A percentile compares a stretch with the other conserved stretches of the same genome.
These are phyloP conservation scores for Chirona hameri DNA, from an alignment of 2,888 invertebrate species.

Conservation along the genomic window DNA sequence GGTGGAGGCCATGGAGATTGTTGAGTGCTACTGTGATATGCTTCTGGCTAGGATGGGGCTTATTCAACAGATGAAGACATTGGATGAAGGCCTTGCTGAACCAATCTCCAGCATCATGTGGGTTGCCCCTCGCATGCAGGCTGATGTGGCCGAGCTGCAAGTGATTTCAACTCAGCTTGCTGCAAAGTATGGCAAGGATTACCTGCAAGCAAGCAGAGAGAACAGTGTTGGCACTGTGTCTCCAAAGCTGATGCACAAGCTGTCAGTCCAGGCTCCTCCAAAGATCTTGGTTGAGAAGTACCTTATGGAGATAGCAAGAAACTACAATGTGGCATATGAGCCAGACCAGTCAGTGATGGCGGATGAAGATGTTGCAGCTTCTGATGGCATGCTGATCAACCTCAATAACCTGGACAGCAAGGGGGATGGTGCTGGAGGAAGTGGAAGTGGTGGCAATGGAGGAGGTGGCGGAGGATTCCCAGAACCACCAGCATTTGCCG, in stretches of 20 bases:
- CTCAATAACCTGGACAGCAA: conserved; percentile 40
- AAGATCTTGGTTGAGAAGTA: conserved; percentile 91
- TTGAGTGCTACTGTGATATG: conserved; percentile 99
- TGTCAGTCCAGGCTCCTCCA: conserved; percentile 91
- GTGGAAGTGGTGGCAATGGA: conserved; percentile 37
- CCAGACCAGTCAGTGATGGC: conserved; percentile 90
- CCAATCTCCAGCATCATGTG: conserved; percentile 94
- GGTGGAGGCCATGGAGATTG: conserved; percentile 97
- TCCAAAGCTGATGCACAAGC: conserved; percentile 87
- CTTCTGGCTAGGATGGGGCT: conserved; percentile 84
- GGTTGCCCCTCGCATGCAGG: conserved; percentile 83
- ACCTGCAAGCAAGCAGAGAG: conserved; percentile 71
- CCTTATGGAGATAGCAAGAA: conserved; percentile 93
- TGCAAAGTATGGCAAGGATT: conserved; percentile 89
- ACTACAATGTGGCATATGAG: conserved; percentile 88
- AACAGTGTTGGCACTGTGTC: conserved; percentile 78
- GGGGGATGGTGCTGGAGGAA: conserved; percentile 56
- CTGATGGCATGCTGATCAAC: conserved; percentile 53
- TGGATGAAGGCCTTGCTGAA: conserved; percentile 94
- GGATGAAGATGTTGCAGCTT: conserved; percentile 54
- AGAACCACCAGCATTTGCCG: conserved; percentile 56
- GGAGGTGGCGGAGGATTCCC: conserved; percentile 45
- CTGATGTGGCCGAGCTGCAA: conserved; percentile 51
- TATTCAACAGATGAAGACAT: conserved; percentile 85
- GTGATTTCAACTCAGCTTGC: conserved; percentile 79